Base-by-base conservation (phyloP, 2,113 vertebrate genomes). In the Sturnus vulgaris region DNA sequence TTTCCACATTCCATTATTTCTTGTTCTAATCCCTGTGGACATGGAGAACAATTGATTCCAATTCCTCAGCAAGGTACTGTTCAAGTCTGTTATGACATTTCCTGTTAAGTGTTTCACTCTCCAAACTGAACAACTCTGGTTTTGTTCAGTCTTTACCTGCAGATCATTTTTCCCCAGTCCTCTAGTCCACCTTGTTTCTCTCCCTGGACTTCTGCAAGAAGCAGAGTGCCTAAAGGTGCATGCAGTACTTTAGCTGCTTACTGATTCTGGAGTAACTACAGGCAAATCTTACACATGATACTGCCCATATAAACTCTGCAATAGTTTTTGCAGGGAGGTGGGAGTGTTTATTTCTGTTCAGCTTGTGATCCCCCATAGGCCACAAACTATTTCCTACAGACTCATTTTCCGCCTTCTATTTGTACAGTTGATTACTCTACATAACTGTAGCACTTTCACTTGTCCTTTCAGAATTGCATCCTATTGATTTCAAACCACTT, bases 401-500 rank as follows among this genome's bases (percentile, higher is more conserved):
- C 56, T 93, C 60, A 56, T 95, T 93, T 93, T 90, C 86, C 44
- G 68, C 47, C 80, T 90, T 94, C 68, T 78, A 4, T 92, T 96
- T 81, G 71, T 83, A 88, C 82, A 93, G 80, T 11, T 88, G 92
- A 92, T 97, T 95, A 93, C 86, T 55, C 59, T 86, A 37, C 83
- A 66, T 63, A 90, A 88, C 70, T 44, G 52, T 25, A 83, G 64
- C 64, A 49, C 86, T 97, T 96, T 77, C 82, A 35, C 79, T 88
- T 90, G 80, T 93, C 91, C 80, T 68, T 83, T 59, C 80, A 84
- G 76, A 93, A 95, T 94, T 93, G 72, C 65, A 86, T 55, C 79
- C 68, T 94, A 88, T 95, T 90, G 92, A 93, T 97, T 96, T 93
- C 69, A 88, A 87, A 73, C 68, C 18, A 44, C 47, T 83, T 75